phyloP scores from a whole-genome alignment of 2,797 vertebrate species.

The Chelmon rostratus region DNA sequence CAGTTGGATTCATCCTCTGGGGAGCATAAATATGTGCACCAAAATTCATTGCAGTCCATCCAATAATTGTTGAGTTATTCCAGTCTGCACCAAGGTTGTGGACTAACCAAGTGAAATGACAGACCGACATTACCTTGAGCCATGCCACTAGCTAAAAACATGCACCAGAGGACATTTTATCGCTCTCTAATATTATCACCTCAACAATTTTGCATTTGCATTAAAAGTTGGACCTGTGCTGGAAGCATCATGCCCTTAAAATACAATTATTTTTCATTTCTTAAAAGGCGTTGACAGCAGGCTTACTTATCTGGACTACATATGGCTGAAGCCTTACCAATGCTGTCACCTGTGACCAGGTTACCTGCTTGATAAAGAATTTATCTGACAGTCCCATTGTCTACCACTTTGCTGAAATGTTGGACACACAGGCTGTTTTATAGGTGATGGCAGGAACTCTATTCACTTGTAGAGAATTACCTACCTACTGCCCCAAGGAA shows the following conservation, averaged over 20 bases:
- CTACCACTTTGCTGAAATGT: slow-evolving; percentile 21
- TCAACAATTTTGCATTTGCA: background rate
- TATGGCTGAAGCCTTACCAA: background rate
- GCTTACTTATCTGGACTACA: background rate
- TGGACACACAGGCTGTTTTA: slow-evolving; percentile 25
- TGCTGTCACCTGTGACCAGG: slow-evolving; percentile 16
- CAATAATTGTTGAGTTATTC: background rate
- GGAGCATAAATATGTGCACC: background rate
- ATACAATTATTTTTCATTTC: slow-evolving; percentile 1
- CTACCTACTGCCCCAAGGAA: slow-evolving; percentile 22
- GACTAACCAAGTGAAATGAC: background rate
- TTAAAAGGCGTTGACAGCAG: background rate
- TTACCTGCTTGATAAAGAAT: slow-evolving; percentile 17
- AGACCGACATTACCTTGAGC: background rate
- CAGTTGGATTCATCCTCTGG: background rate
- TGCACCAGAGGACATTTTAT: background rate
- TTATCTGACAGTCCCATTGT: slow-evolving; percentile 17
- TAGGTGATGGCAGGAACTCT: slow-evolving; percentile 23
- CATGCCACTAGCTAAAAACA: background rate
- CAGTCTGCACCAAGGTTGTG: background rate
- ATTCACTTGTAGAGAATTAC: slow-evolving; percentile 39
- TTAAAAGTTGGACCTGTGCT: background rate
- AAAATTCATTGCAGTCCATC: background rate
- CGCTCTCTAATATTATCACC: slow-evolving; percentile 8
- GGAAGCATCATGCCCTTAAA: background rate